Conservation (phyloP, 1,140 invertebrate genomes). For the Nautilus pompilius region DNA sequence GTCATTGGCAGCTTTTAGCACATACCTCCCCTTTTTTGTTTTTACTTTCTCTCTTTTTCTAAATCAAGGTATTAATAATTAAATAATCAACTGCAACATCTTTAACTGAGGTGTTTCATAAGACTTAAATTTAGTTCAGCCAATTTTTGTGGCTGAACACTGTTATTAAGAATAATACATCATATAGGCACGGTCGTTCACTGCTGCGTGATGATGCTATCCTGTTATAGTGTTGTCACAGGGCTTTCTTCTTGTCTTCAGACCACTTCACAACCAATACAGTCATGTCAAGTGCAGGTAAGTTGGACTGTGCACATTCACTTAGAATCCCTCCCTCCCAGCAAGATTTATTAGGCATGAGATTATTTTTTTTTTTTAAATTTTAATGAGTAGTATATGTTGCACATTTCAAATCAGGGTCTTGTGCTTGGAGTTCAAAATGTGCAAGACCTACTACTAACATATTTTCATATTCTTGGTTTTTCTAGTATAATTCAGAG, state of each 20-base stretch:
- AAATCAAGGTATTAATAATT: too few species aligned
- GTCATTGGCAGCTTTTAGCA: too few species aligned
- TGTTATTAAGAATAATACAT: neutral
- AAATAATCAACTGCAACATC: neutral
- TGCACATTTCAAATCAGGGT: neutral
- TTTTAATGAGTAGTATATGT: neutral
- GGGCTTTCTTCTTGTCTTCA: neutral
- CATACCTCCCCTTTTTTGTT: too few species aligned
- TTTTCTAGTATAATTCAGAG: neutral
- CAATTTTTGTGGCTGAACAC: too few species aligned
- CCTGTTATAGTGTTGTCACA: too few species aligned
- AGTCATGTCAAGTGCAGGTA: conserved; percentile 1
- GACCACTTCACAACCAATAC: neutral
- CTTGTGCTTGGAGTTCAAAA: neutral
- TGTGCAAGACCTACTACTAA: neutral
- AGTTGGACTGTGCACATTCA: neutral
- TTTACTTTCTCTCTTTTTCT: too few species aligned
- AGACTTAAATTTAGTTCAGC: neutral
- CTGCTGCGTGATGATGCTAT: neutral
- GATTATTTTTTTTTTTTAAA: neutral
- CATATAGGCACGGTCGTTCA: neutral
- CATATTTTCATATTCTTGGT: neutral
- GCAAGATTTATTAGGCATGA: neutral
- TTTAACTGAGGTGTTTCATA: neutral
- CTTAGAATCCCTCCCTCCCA: neutral